These are phyloP conservation scores for Lanius collurio DNA, from an alignment of 2,113 vertebrate species.

Conservation along the genomic window DNA sequence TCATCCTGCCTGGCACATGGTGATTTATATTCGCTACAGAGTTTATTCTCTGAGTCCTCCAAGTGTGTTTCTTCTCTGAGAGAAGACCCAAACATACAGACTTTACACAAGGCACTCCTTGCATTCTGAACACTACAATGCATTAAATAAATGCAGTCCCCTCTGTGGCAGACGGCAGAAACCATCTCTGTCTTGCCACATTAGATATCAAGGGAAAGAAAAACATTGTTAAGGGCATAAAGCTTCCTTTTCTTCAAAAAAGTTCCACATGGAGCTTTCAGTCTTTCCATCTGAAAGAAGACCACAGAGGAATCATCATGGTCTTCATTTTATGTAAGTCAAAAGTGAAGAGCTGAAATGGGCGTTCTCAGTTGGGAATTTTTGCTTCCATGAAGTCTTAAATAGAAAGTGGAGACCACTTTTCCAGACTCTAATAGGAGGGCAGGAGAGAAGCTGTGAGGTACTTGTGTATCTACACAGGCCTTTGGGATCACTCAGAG, in stretches of 20 bases:
- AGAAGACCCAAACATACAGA: not conserved
- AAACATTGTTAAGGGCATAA: not conserved
- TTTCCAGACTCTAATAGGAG: not conserved
- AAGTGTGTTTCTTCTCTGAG: not conserved
- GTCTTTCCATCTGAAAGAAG: not conserved
- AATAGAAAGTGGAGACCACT: not conserved
- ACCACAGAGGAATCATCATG: not conserved
- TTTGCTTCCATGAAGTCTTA: not conserved
- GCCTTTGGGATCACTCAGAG: not conserved
- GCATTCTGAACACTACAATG: not conserved
- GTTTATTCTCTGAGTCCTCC: not conserved
- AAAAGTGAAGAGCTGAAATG: not conserved
- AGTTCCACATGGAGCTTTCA: not conserved
- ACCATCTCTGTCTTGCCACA: not conserved
- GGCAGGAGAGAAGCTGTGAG: not conserved
- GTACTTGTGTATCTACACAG: not conserved
- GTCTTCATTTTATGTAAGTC: not conserved
- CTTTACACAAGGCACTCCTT: not conserved
- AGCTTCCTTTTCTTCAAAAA: not conserved
- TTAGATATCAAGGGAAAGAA: not conserved
- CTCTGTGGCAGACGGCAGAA: not conserved
- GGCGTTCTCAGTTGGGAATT: not conserved
- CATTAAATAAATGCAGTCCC: conserved; percentile 4
- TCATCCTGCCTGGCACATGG: conserved; percentile 8
- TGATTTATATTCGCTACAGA: not conserved